A percentile compares a stretch with the other conserved stretches of the same genome.
phyloP scores from a whole-genome alignment of 2,113 vertebrate species.

The Zonotrichia leucophrys region DNA sequence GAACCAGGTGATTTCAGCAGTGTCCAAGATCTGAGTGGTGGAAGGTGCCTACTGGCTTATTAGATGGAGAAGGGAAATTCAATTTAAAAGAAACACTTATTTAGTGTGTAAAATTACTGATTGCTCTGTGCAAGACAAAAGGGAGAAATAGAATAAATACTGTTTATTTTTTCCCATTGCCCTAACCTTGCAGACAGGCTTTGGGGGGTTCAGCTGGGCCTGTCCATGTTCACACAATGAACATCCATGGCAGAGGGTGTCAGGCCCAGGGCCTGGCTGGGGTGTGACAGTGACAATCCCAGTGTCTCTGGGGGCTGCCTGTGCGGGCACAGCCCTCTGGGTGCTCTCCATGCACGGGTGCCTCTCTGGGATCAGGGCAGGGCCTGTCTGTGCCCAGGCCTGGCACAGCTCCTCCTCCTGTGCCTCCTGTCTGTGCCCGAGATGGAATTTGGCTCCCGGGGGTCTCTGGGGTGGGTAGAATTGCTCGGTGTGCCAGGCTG shows the following conservation, averaged over 20 bases:
- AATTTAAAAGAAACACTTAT: background rate
- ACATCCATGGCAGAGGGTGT: rapidly evolving
- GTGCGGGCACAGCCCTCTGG: background rate
- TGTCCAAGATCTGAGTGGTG: background rate
- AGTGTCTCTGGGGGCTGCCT: too few relatives aligned
- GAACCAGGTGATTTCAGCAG: background rate
- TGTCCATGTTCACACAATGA: rapidly evolving
- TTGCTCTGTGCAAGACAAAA: background rate
- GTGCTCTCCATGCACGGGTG: background rate
- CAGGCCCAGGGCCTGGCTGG: background rate
- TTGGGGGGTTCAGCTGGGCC: background rate
- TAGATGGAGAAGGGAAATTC: background rate
- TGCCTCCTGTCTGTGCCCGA: rapidly evolving
- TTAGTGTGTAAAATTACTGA: background rate
- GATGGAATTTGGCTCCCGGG: background rate
- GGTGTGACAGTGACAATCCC: background rate
- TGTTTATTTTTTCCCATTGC: background rate
- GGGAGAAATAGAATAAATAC: background rate
- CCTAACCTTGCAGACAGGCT: background rate
- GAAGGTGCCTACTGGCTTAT: background rate
- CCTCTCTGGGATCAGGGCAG: background rate
- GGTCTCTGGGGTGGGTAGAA: rapidly evolving
- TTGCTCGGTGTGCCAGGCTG: background rate
- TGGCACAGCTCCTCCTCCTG: background rate
- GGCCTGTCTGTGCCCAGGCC: background rate